phyloP scores from a whole-genome alignment of 1,140 invertebrate species.

The Trissolcus basalis region DNA sequence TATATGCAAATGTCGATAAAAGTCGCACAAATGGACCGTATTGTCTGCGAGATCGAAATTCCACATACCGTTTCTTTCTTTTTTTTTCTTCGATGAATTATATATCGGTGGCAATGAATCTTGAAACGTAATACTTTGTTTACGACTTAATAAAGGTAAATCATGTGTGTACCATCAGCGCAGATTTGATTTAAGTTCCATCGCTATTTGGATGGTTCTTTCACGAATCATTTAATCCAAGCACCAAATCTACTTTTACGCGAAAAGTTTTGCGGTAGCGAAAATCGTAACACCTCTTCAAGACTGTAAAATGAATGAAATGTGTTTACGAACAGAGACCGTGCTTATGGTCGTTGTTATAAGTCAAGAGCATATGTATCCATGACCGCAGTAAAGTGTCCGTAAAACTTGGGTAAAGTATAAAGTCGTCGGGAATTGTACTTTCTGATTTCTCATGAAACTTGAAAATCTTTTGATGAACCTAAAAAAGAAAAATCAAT shows the following conservation, averaged over 20 bases:
- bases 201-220: conserved; percentile 10
- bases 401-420: conserved; percentile 5
- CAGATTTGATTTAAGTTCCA: conserved; percentile 6
- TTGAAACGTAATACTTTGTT: too few relatives aligned
- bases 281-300: conserved; percentile 23
- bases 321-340: conserved; percentile 35
- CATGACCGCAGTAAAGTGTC: conserved; percentile 15
- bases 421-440: conserved; percentile 18
- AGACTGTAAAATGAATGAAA: conserved; percentile 43
- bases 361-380: conserved; percentile 42
- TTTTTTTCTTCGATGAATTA: too few relatives aligned
- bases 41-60: too few relatives aligned
- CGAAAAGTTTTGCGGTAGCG: conserved; percentile 23
- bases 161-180: not conserved
- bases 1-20: too few relatives aligned
- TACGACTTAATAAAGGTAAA: not conserved
- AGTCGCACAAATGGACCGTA: too few relatives aligned
- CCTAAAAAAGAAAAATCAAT: too few relatives aligned
- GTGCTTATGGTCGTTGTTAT: conserved; percentile 38
- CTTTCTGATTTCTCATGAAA: too few relatives aligned
- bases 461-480: too few relatives aligned
- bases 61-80: too few relatives aligned
- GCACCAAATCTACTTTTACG: conserved; percentile 3
- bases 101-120: too few relatives aligned
- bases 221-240: conserved; percentile 29